Evolutionary conservation across 2,797 vertebrate species (phyloP), one percentile per base, ranked within the genome.

Genomic region (Sebastiscus tertius): DNA sequence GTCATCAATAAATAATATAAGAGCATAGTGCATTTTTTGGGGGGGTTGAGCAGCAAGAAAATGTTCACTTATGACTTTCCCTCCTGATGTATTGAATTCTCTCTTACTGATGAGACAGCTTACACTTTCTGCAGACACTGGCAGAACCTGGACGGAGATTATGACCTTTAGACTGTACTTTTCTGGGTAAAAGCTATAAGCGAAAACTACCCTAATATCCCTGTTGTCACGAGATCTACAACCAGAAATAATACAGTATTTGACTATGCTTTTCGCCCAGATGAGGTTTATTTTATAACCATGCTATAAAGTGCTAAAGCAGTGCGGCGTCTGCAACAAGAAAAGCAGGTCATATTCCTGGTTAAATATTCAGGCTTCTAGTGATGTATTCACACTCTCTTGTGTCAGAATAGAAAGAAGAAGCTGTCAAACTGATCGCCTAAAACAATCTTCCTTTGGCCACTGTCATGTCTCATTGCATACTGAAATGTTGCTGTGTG

Each of bases 391-490:
- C 64, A 71, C 76, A 58, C 68, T 59, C 36, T 77, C 54, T 64
- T 34, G n/a, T 72, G 79, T 87, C 74, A 61, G 81, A 65, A 6
- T 42, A 16, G 61, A 66, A 68, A 74, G 65, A 77, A 74, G 78
- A 82, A 49, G 60, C 70, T 80, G 85, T 89, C 89, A 87, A 59
- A 58, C 33, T 75, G 24, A 84, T 83, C 39, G 68, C 71, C 69
- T 76, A 72, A 60, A 87, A 84, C 77, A 54, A 65, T 87, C 67
- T 63, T 88, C 88, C 85, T 74, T 85, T 73, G 79, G 87, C 84
- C 24, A 46, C 77, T 89, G 86, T 90, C 88, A 87, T 39, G 83
- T 90, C 87, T 92, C 77, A 85, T 88, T 74, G 67, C 72, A 66
- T 59, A 64, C 62, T 62, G 76, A 82, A 63, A 72, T 49, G 75